These are phyloP conservation scores for Zaprionus lachaisei DNA, from an alignment of 1,140 invertebrate species.

Conservation along the genomic window DNA sequence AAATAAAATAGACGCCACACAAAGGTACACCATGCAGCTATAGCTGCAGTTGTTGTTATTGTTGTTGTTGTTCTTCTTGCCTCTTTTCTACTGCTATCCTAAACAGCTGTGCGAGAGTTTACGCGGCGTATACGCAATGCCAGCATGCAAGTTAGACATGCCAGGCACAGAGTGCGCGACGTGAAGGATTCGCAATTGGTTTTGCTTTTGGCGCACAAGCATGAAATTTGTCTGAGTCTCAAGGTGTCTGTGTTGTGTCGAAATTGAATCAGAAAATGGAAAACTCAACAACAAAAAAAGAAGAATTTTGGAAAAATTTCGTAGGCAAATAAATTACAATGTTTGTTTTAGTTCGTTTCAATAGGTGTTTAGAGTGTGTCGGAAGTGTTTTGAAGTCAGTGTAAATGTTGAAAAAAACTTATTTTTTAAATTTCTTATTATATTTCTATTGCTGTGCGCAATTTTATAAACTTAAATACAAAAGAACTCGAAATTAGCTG, in stretches of 20 bases:
- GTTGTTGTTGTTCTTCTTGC: neutral
- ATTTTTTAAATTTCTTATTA: neutral
- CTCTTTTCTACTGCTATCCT: constrained; percentile 46
- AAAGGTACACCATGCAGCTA: constrained; percentile 64
- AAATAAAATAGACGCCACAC: constrained; percentile 41
- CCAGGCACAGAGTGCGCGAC: constrained; percentile 8
- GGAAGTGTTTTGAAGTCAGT: neutral
- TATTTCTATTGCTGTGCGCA: neutral
- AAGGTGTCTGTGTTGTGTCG: constrained; percentile 47
- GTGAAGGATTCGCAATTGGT: constrained; percentile 46
- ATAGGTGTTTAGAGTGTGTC: too few species aligned
- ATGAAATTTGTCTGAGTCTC: constrained; percentile 45
- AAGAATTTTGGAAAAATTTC: neutral
- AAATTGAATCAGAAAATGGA: constrained; percentile 9
- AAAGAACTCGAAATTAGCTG: neutral
- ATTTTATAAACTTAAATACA: neutral
- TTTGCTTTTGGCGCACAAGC: constrained; percentile 40
- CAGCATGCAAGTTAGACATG: constrained; percentile 23
- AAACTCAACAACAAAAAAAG: constrained; percentile 5
- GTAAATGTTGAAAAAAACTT: neutral
- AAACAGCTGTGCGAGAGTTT: constrained; percentile 66
- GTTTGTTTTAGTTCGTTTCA: neutral
- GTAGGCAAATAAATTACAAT: constrained; percentile 4
- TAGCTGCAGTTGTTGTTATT: neutral
- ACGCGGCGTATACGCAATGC: constrained; percentile 69